Evolutionary conservation across 2,113 vertebrate species (phyloP).

Genomic region (Oceanodroma tethys): DNA sequence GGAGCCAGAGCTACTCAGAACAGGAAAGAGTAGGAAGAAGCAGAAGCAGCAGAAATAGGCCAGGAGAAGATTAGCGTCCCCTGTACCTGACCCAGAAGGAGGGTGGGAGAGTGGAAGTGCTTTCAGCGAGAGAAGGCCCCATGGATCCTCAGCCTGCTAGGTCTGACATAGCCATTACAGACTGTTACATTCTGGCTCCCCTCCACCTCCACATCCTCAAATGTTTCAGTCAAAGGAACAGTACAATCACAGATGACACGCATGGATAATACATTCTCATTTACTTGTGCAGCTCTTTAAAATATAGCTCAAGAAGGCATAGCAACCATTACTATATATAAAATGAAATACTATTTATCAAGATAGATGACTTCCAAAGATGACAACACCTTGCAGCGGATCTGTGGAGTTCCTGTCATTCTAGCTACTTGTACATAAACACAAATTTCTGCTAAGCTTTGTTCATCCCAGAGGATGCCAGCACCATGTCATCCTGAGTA

Average conservation of each 20-base stretch:
- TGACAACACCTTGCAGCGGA: neutral
- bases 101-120: neutral
- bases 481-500: neutral
- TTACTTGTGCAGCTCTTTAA: conserved; percentile 29
- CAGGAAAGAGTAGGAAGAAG: conserved; percentile 37
- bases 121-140: neutral
- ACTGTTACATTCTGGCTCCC: conserved; percentile 2
- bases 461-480: neutral
- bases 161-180: neutral
- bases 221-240: conserved; percentile 36
- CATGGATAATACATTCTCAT: conserved; percentile 6
- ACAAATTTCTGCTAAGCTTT: neutral
- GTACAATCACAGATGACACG: conserved; percentile 28
- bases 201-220: conserved; percentile 36
- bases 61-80: neutral
- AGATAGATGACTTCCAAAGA: neutral
- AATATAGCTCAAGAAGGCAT: conserved; percentile 42
- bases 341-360: conserved; percentile 46
- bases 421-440: conserved; percentile 9
- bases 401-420: neutral
- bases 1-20: neutral
- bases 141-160: neutral
- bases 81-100: conserved; percentile 18
- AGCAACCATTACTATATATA: conserved; percentile 56
- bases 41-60: conserved; percentile 27